Evolutionary conservation across 2,113 vertebrate species (phyloP).

Genomic region (Misgurnus anguillicaudatus): DNA sequence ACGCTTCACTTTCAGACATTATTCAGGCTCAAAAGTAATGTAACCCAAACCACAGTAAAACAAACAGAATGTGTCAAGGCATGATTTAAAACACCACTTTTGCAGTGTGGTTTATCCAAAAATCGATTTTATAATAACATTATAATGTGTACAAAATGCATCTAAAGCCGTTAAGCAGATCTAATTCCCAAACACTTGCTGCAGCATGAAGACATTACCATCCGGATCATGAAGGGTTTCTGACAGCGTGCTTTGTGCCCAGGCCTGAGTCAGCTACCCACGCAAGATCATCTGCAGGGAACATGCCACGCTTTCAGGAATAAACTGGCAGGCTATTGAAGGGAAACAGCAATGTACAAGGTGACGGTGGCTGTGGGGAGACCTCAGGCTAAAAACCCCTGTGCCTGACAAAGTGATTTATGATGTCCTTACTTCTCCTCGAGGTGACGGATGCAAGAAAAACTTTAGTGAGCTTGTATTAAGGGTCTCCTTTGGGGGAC

Average conservation of each 20-base stretch:
- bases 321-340: constrained; percentile 44
- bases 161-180: constrained; percentile 4
- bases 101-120: background rate
- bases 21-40: background rate
- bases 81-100: background rate
- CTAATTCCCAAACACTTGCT: constrained; percentile 6
- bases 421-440: constrained; percentile 66
- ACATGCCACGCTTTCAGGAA: constrained; percentile 57
- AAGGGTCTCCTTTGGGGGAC: constrained; percentile 58
- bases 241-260: constrained; percentile 47
- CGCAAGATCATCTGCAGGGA: constrained; percentile 55
- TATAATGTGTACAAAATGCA: background rate
- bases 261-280: constrained; percentile 52
- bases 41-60: background rate
- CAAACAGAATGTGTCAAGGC: background rate
- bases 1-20: constrained; percentile 48
- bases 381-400: constrained; percentile 67
- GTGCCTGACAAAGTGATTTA: constrained; percentile 76
- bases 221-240: constrained; percentile 23
- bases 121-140: background rate
- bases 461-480: constrained; percentile 35
- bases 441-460: constrained; percentile 67
- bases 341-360: constrained; percentile 66
- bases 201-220: background rate
- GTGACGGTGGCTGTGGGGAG: constrained; percentile 62